Evolutionary conservation across 2,888 invertebrate species (phyloP).

Genomic region (Mantis religiosa): DNA sequence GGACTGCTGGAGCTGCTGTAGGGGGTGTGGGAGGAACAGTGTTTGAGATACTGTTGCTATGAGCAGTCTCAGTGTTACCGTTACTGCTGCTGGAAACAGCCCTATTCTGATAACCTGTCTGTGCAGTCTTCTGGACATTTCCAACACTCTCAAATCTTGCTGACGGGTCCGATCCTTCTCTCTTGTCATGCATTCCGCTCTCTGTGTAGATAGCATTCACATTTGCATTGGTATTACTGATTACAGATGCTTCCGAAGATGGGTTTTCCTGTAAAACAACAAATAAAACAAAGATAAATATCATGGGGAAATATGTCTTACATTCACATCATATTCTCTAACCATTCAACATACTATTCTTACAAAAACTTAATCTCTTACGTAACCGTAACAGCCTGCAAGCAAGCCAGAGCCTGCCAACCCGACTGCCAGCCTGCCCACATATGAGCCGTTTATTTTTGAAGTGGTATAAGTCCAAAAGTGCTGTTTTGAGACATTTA

Average conservation of each 20-base stretch:
- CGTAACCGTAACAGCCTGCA: no score
- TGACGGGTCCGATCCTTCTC: slow-evolving; percentile 17
- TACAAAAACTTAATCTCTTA: no score
- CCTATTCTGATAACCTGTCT: background rate
- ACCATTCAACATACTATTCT: no score
- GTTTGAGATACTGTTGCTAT: background rate
- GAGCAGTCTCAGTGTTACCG: background rate
- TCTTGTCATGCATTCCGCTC: slow-evolving; percentile 18
- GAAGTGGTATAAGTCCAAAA: no score
- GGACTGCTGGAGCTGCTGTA: background rate
- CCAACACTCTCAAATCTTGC: background rate
- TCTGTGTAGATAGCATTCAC: slow-evolving; percentile 11
- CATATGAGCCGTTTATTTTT: no score
- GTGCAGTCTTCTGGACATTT: background rate
- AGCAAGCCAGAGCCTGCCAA: no score
- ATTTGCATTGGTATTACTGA: background rate
- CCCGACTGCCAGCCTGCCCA: no score
- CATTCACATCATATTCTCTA: no score
- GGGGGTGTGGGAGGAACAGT: background rate
- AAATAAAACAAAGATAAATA: background rate
- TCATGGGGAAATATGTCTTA: background rate
- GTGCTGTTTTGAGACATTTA: no score
- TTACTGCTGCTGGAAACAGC: background rate
- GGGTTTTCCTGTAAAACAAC: background rate
- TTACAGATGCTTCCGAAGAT: background rate